Base-by-base conservation (phyloP, 2,797 vertebrate genomes). In the Oreochromis grahami region DNA sequence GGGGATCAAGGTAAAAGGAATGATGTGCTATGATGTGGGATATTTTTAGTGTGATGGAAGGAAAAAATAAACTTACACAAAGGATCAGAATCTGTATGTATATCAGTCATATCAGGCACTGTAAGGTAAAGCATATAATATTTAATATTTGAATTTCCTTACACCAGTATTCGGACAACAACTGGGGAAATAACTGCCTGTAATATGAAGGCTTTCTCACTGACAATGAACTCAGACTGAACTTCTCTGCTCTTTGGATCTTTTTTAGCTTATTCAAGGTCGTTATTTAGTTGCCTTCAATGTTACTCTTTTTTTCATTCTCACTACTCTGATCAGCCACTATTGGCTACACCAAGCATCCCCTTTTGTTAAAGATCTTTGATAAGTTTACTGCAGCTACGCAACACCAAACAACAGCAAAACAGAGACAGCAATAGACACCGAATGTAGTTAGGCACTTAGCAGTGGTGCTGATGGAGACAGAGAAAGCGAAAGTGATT, bases 1-100 rank as follows among this genome's bases (percentile, higher is more conserved):
- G 89, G 99, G 98, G 21, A 97, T 98, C 92, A 99, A 99, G 98
- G 99, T 99, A 94, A 77, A 34, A n/a, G 26, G 11, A 26, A 26
- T 19, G 53, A 38, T 19, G 10, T 21, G 34, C 34, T 36, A n/a
- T 34, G 29, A 34, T 36, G 72, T 34, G 10, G 32, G 14, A 15
- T 74, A 15, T 13, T 21, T n/a, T 3, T 14, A 32, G 65, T 45
- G 3, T 78, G 13, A 63, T 34, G 5, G 77, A 8, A 38, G 60
- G 15, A 26, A 48, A 70, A 70, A 26, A 70, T 19, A 10, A 24
- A 43, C 13, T 43, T 3, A 68, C 38, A 19, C 15, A 72, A 29
- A 17, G 15, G 24, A 72, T 48, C 41, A 29, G 68, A 72, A 72
- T 48, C 41, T 0, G 0, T 48, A 24, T 48, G 14, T 12, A 50